These are phyloP conservation scores for Python bivittatus DNA, from an alignment of 2,113 vertebrate species.

Conservation along the genomic window DNA sequence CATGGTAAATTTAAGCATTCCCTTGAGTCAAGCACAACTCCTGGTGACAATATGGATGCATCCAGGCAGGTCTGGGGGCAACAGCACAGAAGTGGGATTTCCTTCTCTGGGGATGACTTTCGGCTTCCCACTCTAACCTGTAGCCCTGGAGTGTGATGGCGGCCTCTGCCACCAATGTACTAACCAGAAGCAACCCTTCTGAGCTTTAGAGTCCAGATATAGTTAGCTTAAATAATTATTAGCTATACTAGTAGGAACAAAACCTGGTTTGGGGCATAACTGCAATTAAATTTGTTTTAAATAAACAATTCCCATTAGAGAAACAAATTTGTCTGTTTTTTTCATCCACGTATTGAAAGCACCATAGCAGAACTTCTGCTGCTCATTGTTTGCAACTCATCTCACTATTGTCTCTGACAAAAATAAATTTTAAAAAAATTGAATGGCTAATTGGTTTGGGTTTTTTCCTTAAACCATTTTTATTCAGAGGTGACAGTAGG, in stretches of 20 bases:
- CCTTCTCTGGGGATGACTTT: not conserved
- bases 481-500: too few species aligned
- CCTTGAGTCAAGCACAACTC: not conserved
- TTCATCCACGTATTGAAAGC: not conserved
- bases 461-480: too few species aligned
- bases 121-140: not conserved
- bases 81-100: not conserved
- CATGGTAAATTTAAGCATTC: not conserved
- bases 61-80: not conserved
- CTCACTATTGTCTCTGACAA: not conserved
- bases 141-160: not conserved
- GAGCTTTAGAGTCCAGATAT: not conserved
- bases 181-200: not conserved
- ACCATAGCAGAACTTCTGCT: not conserved
- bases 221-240: not conserved
- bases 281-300: not conserved
- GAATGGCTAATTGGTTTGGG: not conserved
- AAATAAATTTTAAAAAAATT: not conserved
- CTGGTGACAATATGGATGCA: not conserved
- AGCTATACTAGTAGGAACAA: too few species aligned
- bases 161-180: not conserved
- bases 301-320: not conserved
- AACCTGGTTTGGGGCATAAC: too few species aligned
- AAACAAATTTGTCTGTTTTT: not conserved
- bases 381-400: not conserved